phyloP scores from a whole-genome alignment of 2,797 vertebrate genomes.

The Propithecus deckenii region DNA sequence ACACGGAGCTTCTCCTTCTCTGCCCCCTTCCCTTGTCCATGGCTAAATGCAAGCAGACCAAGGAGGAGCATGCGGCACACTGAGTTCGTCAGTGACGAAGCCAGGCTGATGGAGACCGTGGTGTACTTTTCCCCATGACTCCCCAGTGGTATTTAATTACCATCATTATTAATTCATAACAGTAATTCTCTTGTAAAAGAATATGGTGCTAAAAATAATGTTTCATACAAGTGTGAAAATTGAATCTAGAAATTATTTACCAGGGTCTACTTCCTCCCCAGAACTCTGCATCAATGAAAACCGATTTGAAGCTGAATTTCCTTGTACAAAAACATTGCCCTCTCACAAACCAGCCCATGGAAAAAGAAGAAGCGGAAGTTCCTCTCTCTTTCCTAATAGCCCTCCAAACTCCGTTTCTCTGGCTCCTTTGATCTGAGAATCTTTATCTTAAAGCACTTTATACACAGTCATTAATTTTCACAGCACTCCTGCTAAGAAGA shows the following conservation, averaged over 20 bases:
- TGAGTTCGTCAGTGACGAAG: neutral
- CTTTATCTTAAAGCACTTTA: slow-evolving; percentile 60
- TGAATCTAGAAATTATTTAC: slow-evolving; percentile 36
- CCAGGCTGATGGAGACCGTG: neutral
- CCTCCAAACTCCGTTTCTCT: neutral
- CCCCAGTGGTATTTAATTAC: neutral
- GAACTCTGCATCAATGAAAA: neutral
- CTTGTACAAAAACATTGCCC: neutral
- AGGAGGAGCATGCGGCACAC: fast-evolving
- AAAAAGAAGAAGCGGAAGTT: neutral
- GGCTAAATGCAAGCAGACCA: neutral
- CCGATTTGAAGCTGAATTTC: neutral
- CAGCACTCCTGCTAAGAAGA: slow-evolving; percentile 46
- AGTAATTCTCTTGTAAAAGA: slow-evolving; percentile 29
- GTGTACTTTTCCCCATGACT: neutral
- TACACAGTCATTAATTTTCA: slow-evolving; percentile 59
- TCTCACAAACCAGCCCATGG: neutral
- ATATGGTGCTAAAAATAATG: neutral
- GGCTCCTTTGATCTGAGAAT: slow-evolving; percentile 47
- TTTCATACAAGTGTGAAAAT: slow-evolving; percentile 15
- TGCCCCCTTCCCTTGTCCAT: neutral
- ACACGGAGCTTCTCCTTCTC: neutral
- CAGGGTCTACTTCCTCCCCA: neutral
- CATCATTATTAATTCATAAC: neutral
- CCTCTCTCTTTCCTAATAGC: neutral